Evolutionary conservation across 1,140 invertebrate species (phyloP), one percentile per base, ranked within the genome.

Genomic region (Aphis craccivora): DNA sequence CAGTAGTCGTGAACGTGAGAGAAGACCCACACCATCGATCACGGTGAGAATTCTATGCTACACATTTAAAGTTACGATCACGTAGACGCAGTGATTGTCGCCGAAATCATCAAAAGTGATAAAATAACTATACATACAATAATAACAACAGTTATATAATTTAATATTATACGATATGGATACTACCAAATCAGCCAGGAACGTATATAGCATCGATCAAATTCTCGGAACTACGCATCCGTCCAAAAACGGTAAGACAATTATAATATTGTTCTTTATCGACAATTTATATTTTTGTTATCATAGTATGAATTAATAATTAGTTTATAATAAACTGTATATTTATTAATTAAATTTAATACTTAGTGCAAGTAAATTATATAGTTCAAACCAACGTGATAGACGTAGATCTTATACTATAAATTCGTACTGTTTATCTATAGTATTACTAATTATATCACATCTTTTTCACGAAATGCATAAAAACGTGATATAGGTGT

Each of bases 161-260:
- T 51, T 48, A 87, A 35, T 48, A 45, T 30, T 86, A 86, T 22
- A 90, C 37, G 14, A 60, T n/a, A 93, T 93, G 91, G 91, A 93
- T 30, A 55, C 91, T 0, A 55, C 91, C 14, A 93, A 93, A 84
- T 55, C 91, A 14, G 83, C 93, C 51, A 92, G 93, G 45, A 94
- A 90, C 35, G 93, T 94, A 18, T 94, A 94, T 84, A 94, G 90
- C 40, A 94, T 94, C 40, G 94, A 94, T 76, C 93, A 94, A 89
- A 94, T 94, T 67, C 94, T 94, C 5, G 94, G 94, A 83, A 94
- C 84, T 6, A 84, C 18, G 8, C 86, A 93, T 76, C 87, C 51
- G 20, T 93, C 94, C 8, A 94, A 89, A 84, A 93, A 88, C 40
- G 55, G 93, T 93, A 67, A 76, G 94, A 55, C 22, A 22, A 91